Conservation (phyloP, 1,140 invertebrate species). For the Diabrotica virgifera region DNA sequence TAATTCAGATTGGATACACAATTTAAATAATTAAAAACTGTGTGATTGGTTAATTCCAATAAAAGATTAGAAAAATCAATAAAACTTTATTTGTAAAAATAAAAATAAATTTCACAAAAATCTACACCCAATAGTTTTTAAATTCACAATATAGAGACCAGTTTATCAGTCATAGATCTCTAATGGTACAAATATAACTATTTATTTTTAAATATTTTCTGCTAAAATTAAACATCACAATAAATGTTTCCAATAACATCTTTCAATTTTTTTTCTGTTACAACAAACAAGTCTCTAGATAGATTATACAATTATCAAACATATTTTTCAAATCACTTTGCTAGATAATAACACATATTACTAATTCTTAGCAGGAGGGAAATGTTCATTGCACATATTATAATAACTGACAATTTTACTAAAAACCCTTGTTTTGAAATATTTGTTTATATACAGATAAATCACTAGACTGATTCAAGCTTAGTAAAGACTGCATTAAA, state of each 20-base stretch:
- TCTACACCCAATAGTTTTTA: background rate
- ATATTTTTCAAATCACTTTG: background rate
- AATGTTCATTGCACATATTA: no score
- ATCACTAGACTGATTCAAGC: no score
- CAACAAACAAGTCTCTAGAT: background rate
- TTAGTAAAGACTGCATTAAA: no score
- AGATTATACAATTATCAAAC: background rate
- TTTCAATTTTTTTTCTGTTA: background rate
- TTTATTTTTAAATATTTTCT: background rate
- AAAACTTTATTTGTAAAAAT: constrained; percentile 3
- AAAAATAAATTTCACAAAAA: constrained; percentile 1
- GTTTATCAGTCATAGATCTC: background rate
- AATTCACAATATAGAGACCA: background rate
- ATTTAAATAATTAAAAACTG: no score
- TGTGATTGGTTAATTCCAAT: no score
- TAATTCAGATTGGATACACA: no score
- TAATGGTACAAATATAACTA: constrained; percentile 1
- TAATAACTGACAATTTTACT: no score
- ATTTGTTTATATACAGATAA: no score
- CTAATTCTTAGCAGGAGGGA: no score
- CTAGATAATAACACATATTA: no score
- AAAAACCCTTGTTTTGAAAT: no score
- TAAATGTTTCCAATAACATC: background rate
- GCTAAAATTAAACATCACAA: background rate
- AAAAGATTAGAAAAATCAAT: background rate